These are phyloP conservation scores for Propithecus perrieri DNA, from an alignment of 2,797 vertebrate species.

Conservation along the genomic window DNA sequence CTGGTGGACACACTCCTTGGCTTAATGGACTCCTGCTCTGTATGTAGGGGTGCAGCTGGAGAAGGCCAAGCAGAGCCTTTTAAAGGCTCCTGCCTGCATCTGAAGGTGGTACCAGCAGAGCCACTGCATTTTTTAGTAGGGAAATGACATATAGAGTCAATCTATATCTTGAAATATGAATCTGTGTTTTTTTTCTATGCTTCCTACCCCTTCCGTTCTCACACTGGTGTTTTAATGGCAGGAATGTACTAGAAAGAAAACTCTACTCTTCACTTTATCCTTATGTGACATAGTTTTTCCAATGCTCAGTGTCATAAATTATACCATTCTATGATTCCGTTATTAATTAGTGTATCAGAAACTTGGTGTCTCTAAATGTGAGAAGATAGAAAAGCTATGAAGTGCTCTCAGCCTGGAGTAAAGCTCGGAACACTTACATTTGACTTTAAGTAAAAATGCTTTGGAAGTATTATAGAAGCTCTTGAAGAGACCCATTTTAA, in stretches of 20 bases:
- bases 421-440: slow-evolving; percentile 22
- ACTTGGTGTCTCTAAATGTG: neutral
- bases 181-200: neutral
- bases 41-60: neutral
- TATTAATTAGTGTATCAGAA: slow-evolving; percentile 24
- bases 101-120: neutral
- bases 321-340: neutral
- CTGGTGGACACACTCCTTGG: neutral
- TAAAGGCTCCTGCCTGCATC: neutral
- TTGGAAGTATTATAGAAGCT: slow-evolving; percentile 1
- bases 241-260: neutral
- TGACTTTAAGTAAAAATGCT: slow-evolving; percentile 60
- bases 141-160: neutral
- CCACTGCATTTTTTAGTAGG: neutral
- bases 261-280: neutral
- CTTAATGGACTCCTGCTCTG: neutral
- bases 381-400: slow-evolving; percentile 46
- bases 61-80: neutral
- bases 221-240: neutral
- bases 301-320: neutral
- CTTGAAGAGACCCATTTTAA: neutral
- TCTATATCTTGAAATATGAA: neutral
- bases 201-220: neutral
- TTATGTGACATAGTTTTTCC: neutral
- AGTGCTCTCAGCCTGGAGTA: neutral